These are phyloP conservation scores for Actinostola sp. DNA, from an alignment of 92 coral and sea anemone genomes.

Conservation along the genomic window DNA sequence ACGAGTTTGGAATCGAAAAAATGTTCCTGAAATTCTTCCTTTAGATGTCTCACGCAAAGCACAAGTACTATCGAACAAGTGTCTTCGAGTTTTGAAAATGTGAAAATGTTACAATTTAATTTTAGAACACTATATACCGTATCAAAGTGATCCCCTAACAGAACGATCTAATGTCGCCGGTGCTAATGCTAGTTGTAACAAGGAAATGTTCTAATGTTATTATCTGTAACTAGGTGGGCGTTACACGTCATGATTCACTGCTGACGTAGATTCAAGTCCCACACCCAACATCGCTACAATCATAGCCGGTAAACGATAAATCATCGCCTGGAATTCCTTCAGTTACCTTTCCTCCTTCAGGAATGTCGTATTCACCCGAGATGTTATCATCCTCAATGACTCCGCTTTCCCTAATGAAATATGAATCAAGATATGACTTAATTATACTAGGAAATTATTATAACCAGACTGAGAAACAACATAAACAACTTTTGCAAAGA, in stretches of 20 bases:
- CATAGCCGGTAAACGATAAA: conserved; percentile 6
- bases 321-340: background rate
- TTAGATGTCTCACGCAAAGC: background rate
- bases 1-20: background rate
- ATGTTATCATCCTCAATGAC: conserved; percentile 94
- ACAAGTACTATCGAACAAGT: background rate
- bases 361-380: conserved; percentile 85
- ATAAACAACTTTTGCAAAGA: too few species aligned
- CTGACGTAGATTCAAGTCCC: background rate
- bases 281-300: background rate
- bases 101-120: background rate
- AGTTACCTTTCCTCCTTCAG: conserved; percentile 91
- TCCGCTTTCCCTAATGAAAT: conserved; percentile 88
- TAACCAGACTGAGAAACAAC: too few species aligned
- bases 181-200: background rate
- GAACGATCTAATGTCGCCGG: background rate
- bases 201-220: background rate
- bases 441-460: too few species aligned
- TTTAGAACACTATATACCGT: too few species aligned
- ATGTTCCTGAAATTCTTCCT: background rate
- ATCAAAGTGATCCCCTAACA: too few species aligned
- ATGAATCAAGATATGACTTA: background rate
- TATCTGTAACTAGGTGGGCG: conserved; percentile 10
- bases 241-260: background rate
- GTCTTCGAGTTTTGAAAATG: background rate